Base-by-base conservation (phyloP, 2,888 invertebrate genomes). In the Monoplex corrugatus region DNA sequence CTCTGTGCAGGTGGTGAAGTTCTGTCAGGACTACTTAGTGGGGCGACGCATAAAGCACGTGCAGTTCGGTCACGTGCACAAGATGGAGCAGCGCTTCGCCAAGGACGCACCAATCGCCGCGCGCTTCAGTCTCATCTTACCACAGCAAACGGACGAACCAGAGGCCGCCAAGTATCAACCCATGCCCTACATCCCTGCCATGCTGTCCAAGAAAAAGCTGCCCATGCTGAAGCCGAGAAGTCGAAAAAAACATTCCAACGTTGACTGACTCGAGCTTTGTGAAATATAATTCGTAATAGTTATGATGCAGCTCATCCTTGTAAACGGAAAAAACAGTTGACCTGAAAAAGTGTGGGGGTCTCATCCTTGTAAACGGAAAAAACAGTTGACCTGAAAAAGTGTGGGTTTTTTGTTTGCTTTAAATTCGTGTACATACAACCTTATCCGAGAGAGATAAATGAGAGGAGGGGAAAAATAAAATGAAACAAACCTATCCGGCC, bases 41-140 rank as follows among this genome's bases (percentile, higher is more conserved):
- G 86, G 86, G 13, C 85, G 38, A 5, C n/a, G 86, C 28, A 68
- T 86, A 40, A 86, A 86, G 40, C 86, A 86, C 68, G 63, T 86
- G 68, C 86, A 72, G 68, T 86, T 86, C 38, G 86, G 86, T 13
- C 68, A 86, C 43, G 86, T 86, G 63, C 86, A 86, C 86, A 63
- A 72, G 43, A 86, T 86, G 86, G 86, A 86, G 68, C 68, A 63
- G 28, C 86, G 86, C n/a, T 86, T 86, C 86, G 38, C 40, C 68
- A 86, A 68, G 38, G 68, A 43, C 28, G 86, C 68, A 68, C 86
- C 86, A 68, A 86, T 86, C 86, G 32, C 86, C 6, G 86, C 86
- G 2, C 86, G 86, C 28, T 86, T 86, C 68, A 86, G 43, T 16
- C 86, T 86, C 68, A 43, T 40, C 68, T 13, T 86, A 32, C 86